Percentiles rank a stretch among this genome's conserved stretches.
phyloP scores from a whole-genome alignment of 2,797 vertebrate species.

The Sebastes flavidus region DNA sequence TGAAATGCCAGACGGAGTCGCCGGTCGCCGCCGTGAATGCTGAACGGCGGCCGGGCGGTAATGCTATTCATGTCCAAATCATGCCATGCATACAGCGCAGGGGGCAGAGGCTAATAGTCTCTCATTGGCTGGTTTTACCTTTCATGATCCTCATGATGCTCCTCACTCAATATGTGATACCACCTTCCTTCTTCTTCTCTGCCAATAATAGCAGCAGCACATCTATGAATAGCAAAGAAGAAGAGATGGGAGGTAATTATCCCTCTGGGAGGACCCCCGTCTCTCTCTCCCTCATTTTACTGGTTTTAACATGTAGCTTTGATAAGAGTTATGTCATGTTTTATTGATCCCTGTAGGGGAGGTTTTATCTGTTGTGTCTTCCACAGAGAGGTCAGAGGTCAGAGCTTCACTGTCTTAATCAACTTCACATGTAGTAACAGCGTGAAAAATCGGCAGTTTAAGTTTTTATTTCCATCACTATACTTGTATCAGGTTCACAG shows the following conservation, averaged over 20 bases:
- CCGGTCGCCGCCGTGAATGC: constrained; percentile 68
- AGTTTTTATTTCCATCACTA: background rate
- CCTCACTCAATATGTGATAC: constrained; percentile 13
- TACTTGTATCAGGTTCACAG: too few species aligned
- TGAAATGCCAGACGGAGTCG: constrained; percentile 78
- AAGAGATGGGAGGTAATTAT: constrained; percentile 38
- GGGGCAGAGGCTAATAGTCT: constrained; percentile 58
- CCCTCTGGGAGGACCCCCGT: constrained; percentile 16
- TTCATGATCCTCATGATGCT: constrained; percentile 36
- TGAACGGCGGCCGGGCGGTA: constrained; percentile 55
- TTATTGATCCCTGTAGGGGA: background rate
- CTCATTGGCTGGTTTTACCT: constrained; percentile 60
- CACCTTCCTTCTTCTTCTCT: constrained; percentile 34
- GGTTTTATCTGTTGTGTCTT: background rate
- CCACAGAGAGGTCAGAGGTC: background rate
- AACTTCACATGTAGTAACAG: background rate
- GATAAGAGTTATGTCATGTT: background rate
- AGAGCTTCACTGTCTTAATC: background rate
- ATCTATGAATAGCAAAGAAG: constrained; percentile 31
- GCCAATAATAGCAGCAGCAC: constrained; percentile 25
- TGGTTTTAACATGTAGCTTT: constrained; percentile 19
- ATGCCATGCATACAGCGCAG: constrained; percentile 47
- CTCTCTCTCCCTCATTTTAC: background rate
- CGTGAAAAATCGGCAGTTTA: background rate
- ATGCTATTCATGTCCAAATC: constrained; percentile 62